A percentile compares a stretch with the other conserved stretches of the same genome.
These are phyloP conservation scores for Tarsius wallacei DNA, from an alignment of 2,797 vertebrate species.

Conservation along the genomic window DNA sequence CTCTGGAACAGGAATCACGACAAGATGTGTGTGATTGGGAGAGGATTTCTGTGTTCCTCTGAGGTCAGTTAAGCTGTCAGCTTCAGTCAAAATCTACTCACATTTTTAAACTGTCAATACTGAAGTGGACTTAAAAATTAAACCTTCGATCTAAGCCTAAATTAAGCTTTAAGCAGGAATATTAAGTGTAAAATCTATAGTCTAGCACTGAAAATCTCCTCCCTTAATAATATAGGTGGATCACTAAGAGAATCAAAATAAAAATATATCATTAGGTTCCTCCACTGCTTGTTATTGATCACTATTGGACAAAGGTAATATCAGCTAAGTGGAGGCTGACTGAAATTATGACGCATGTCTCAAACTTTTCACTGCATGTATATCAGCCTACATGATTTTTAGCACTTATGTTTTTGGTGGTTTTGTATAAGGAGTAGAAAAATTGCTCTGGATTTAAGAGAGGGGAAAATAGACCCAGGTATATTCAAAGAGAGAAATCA, in stretches of 20 bases:
- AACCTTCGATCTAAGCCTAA: too few species aligned
- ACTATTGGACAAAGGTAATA: background rate
- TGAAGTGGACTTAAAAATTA: background rate
- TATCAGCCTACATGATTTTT: background rate
- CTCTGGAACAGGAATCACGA: constrained; percentile 1
- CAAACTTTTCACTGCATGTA: background rate
- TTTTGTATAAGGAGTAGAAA: background rate
- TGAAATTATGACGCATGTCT: background rate
- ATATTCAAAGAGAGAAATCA: background rate
- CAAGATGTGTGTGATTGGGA: constrained; percentile 29
- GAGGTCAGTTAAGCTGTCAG: constrained; percentile 48
- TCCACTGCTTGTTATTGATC: background rate
- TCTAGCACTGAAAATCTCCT: background rate
- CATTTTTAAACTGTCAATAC: constrained; percentile 45
- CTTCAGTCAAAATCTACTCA: constrained; percentile 57
- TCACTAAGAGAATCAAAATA: background rate
- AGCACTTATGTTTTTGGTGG: background rate
- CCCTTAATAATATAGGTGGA: background rate
- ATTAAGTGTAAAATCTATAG: background rate
- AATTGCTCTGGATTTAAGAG: background rate
- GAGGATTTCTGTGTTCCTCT: constrained; percentile 8
- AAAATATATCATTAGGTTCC: background rate
- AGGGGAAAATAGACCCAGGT: background rate
- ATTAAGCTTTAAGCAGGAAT: constrained; percentile 14
- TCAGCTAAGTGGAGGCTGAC: background rate